Evolutionary conservation across 1,140 invertebrate species (phyloP).

Genomic region (Arctopsyche grandis): DNA sequence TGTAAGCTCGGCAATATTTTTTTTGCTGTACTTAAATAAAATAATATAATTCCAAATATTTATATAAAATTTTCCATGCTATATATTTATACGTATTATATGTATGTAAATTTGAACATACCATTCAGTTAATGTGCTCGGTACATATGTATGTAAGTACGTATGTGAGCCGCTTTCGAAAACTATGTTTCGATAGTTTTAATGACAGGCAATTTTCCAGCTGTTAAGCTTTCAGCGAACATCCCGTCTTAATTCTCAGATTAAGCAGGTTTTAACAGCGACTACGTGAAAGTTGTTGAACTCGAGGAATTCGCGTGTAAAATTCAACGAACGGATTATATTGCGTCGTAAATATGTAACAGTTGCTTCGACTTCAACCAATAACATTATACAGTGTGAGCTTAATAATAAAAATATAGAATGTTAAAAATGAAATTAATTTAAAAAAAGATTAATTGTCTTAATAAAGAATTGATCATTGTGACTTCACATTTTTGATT

Average conservation of each 20-base stretch:
- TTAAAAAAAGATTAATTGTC: background rate
- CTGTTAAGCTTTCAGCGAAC: conserved; percentile 9
- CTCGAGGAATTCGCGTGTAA: background rate
- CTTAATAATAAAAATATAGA: too few relatives aligned
- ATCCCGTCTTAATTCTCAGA: conserved; percentile 18
- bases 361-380: background rate
- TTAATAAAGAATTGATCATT: too few relatives aligned
- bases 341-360: background rate
- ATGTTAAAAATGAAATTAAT: background rate
- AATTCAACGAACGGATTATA: background rate
- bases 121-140: too few relatives aligned
- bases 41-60: too few relatives aligned
- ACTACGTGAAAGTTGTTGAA: background rate
- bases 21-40: too few relatives aligned
- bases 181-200: conserved; percentile 27
- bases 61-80: too few relatives aligned
- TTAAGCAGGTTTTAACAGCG: background rate
- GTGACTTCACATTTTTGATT: too few relatives aligned
- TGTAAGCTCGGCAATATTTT: too few relatives aligned
- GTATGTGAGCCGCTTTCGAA: background rate
- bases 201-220: conserved; percentile 30
- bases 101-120: too few relatives aligned
- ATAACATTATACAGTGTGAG: background rate
- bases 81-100: too few relatives aligned
- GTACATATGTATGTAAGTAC: too few relatives aligned